Conservation (phyloP, 2,888 invertebrate genomes). For the Aleiodes testaceus region DNA sequence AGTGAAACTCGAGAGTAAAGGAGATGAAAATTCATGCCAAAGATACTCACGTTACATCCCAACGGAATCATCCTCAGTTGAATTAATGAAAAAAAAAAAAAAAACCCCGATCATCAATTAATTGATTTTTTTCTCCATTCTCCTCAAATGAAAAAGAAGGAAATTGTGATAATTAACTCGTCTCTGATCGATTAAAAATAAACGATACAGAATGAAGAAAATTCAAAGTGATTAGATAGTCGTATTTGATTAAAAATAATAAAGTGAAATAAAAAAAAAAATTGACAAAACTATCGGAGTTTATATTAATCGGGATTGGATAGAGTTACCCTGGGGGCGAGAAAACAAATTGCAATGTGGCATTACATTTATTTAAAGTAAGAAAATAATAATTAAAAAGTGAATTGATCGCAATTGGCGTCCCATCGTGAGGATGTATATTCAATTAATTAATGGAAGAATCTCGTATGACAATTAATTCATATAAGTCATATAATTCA, state of each 20-base stretch:
- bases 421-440: constrained; percentile 57
- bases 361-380: neutral
- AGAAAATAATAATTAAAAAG: neutral
- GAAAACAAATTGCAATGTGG: constrained; percentile 35
- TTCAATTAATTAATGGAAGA: constrained; percentile 68
- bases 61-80: no score
- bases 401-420: constrained; percentile 55
- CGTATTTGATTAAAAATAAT: neutral
- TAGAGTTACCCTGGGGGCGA: constrained; percentile 25
- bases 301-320: constrained; percentile 1
- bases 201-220: neutral
- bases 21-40: no score
- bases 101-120: neutral
- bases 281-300: constrained; percentile 9
- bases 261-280: no score
- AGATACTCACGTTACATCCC: no score
- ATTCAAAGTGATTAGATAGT: neutral
- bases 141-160: neutral
- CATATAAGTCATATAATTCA: neutral
- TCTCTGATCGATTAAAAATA: constrained; percentile 8
- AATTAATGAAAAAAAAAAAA: neutral
- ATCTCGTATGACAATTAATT: constrained; percentile 62
- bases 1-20: no score
- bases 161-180: constrained; percentile 15
- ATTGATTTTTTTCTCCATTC: neutral